These are phyloP conservation scores for Silurus asotus DNA, from an alignment of 2,113 vertebrate species.

Conservation along the genomic window DNA sequence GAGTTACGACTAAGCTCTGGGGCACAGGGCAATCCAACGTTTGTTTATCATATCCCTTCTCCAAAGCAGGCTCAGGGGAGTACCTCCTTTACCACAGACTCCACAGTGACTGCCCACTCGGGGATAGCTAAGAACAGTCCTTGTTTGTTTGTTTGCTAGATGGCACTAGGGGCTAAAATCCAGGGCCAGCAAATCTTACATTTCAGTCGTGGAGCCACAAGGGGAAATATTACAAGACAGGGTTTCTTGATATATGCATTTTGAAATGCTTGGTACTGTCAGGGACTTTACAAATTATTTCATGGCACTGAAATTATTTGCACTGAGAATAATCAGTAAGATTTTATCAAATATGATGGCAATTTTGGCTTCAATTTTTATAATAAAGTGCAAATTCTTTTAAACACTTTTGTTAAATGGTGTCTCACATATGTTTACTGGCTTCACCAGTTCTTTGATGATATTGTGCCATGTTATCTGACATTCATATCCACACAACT, in stretches of 20 bases:
- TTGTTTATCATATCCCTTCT: slow-evolving; percentile 47
- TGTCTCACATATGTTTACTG: not conserved
- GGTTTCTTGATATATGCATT: slow-evolving; percentile 18
- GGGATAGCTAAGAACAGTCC: slow-evolving; percentile 33
- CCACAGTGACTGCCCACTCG: not conserved
- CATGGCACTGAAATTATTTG: not conserved
- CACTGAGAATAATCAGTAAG: not conserved
- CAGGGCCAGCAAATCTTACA: not conserved
- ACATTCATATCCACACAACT: not conserved
- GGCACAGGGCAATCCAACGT: slow-evolving; percentile 34
- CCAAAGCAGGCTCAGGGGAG: slow-evolving; percentile 39
- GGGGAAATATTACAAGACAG: slow-evolving; percentile 10
- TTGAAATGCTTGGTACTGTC: slow-evolving; percentile 6
- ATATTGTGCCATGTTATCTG: not conserved
- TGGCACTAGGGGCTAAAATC: slow-evolving; percentile 25
- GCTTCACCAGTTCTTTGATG: not conserved
- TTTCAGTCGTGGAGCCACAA: slow-evolving; percentile 5
- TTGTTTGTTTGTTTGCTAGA: slow-evolving; percentile 47
- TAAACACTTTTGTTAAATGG: not conserved
- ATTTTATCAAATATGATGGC: not conserved
- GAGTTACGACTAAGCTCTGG: slow-evolving; percentile 42
- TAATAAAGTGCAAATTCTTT: not conserved
- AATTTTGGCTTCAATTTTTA: not conserved
- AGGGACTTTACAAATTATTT: slow-evolving; percentile 2
- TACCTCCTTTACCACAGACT: slow-evolving; percentile 15